Evolutionary conservation across 2,888 invertebrate species (phyloP), one percentile per base, ranked within the genome.

Genomic region (Mamestra brassicae): DNA sequence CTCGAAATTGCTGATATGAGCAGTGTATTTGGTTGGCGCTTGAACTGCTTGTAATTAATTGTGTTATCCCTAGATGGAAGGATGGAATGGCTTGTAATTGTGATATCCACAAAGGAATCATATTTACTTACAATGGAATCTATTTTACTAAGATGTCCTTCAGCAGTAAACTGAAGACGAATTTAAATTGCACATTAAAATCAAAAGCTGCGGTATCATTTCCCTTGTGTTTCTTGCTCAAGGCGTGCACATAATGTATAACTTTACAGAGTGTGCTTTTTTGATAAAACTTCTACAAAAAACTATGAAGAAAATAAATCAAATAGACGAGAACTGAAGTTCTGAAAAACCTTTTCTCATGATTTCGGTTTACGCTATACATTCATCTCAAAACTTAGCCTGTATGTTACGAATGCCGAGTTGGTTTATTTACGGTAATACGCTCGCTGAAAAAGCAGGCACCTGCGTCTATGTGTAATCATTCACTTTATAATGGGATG

Each of bases 381-480:
- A 62, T 50, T 42, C 61, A 57, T 58, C 63, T 58, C 42, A 80
- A 76, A 72, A 63, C 52, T 58, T 52, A 34, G 7, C 34, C 58
- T 54, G 38, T 73, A 55, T 55, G 45, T 64, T 61, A 42, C 17
- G 34, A 36, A 63, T 81, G 66, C 80, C 81, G 81, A 81, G 81
- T 67, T 71, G 79, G 81, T 83, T 89, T 89, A 89, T 90, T 89
- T 89, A 88, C 81, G 52, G 57, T 47, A 84, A 80, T 80, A 84
- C 73, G 82, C 78, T 83, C 81, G 76, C 82, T 82, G 78, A 81
- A 87, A 87, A 88, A 87, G 74, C 81, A 85, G 78, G 85, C 89
- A 89, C 87, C 90, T 91, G 89, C 85, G 79, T 80, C 85, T 86
- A 83, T 85, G 83, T 88, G 88, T 89, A 90, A 90, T 91, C 87